These are phyloP conservation scores for Leptopilina syphax DNA, from an alignment of 2,888 invertebrate species.

Conservation along the genomic window DNA sequence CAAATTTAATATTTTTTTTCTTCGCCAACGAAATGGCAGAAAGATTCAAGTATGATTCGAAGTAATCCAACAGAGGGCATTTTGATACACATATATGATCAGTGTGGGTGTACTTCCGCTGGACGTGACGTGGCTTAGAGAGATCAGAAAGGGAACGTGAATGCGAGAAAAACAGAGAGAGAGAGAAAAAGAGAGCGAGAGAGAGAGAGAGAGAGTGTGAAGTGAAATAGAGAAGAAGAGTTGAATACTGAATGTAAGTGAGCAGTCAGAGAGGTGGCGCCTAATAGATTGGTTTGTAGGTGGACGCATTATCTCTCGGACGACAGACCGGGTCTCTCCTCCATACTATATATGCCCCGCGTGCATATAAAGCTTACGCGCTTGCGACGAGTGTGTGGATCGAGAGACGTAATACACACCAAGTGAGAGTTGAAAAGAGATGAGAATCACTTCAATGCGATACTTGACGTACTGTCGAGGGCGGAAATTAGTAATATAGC, in stretches of 20 bases:
- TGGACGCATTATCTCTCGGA: conserved; percentile 74
- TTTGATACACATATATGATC: conserved; percentile 54
- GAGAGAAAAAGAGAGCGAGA: conserved; percentile 55
- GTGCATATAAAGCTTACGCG: conserved; percentile 48
- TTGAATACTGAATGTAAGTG: conserved; percentile 70
- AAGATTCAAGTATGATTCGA: neutral
- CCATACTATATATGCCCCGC: conserved; percentile 15
- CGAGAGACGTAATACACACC: conserved; percentile 12
- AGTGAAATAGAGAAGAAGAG: conserved; percentile 48
- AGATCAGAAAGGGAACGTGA: conserved; percentile 54
- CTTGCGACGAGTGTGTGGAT: conserved; percentile 48
- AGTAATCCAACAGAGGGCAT: conserved; percentile 40
- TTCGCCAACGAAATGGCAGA: no score
- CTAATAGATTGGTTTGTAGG: conserved; percentile 77
- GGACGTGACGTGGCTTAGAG: conserved; percentile 57
- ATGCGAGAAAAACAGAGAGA: conserved; percentile 26
- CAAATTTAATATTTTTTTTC: no score
- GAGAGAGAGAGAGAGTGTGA: conserved; percentile 55
- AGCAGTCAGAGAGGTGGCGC: conserved; percentile 76
- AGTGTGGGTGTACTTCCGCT: conserved; percentile 73
- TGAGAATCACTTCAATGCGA: conserved; percentile 47
- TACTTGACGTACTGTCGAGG: conserved; percentile 58
- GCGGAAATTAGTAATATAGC: conserved; percentile 76
- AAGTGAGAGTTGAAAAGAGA: conserved; percentile 35
- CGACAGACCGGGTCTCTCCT: conserved; percentile 54